Evolutionary conservation across 2,888 invertebrate species (phyloP), one percentile per base, ranked within the genome.

Genomic region (Terebella lapidaria): DNA sequence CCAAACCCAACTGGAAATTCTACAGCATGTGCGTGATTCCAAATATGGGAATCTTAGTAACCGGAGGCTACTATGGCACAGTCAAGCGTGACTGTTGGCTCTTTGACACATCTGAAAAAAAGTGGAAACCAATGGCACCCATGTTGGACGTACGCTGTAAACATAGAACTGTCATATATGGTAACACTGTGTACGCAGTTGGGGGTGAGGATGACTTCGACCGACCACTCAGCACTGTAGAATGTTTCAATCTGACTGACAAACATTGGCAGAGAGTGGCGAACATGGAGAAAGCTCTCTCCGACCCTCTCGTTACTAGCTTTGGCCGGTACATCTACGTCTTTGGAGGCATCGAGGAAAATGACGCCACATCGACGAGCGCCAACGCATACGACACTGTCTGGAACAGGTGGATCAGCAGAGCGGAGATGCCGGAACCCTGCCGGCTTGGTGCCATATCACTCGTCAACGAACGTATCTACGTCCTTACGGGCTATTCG

Each of bases 191-290:
- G 18, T 60, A 58, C 29, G 60, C 62, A 24, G 27, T 64, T 5
- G 64, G 64, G n/a, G 64, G 64, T 20, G 58, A 62, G 58, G 60
- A 60, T 27, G 64, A 62, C 56, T 22, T 28, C n/a, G 60, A 62
- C 35, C 26, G 42, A 24, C 57, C 52, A 30, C 42, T 64, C 20
- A 52, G 42, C 5, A 45, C 55, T 22, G 53, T 60, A 2, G 64
- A 64, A 30, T 25, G 35, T 20, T 25, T 60, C n/a, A 26, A 60
- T 47, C 10, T 45, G 2, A 30, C 42, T 18, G 26, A n/a, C 10
- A 28, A 46, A n/a, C 54, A 35, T 20, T 63, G 63, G 63, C 24
- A 42, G 25, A 10, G 25, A 5, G 35, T 54, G 24, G 18, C 58
- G 20, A 45, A 26, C 27, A 57, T 64, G 62, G 42, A 27, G 4